These are phyloP conservation scores for Phalanger gymnotis DNA, from an alignment of 2,797 vertebrate species.

Conservation along the genomic window DNA sequence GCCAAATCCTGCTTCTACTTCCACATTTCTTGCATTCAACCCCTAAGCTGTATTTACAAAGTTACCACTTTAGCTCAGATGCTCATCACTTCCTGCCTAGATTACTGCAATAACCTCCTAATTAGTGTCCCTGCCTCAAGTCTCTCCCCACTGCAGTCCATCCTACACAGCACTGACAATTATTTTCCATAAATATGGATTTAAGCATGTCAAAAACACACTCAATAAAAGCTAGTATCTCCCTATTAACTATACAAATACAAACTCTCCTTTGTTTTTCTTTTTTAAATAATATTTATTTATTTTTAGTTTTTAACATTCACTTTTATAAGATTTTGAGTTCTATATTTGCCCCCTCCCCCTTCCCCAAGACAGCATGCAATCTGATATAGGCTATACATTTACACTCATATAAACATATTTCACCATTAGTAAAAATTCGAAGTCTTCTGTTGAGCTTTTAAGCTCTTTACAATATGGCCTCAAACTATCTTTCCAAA, in stretches of 20 bases:
- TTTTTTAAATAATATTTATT: too few relatives aligned
- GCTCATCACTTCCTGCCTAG: neutral
- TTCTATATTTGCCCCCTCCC: too few relatives aligned
- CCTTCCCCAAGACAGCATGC: too few relatives aligned
- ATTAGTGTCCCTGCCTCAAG: neutral
- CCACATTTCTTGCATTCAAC: neutral
- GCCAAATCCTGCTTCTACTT: neutral
- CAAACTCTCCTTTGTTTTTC: neutral
- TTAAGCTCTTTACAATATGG: neutral
- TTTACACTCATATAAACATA: too few relatives aligned
- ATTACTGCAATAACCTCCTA: neutral
- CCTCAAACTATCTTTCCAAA: neutral
- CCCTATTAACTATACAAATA: neutral
- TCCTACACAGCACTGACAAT: neutral
- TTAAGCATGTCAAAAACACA: neutral
- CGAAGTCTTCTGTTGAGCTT: neutral
- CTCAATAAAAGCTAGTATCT: neutral
- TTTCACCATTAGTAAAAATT: neutral
- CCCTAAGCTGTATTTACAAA: neutral
- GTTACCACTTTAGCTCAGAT: neutral
- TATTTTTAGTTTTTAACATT: too few relatives aligned
- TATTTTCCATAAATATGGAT: neutral
- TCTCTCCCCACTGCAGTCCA: neutral
- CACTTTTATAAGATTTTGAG: too few relatives aligned
- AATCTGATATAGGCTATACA: too few relatives aligned